Conservation (phyloP, 1,140 invertebrate genomes). For the Leguminivora glycinivorella region DNA sequence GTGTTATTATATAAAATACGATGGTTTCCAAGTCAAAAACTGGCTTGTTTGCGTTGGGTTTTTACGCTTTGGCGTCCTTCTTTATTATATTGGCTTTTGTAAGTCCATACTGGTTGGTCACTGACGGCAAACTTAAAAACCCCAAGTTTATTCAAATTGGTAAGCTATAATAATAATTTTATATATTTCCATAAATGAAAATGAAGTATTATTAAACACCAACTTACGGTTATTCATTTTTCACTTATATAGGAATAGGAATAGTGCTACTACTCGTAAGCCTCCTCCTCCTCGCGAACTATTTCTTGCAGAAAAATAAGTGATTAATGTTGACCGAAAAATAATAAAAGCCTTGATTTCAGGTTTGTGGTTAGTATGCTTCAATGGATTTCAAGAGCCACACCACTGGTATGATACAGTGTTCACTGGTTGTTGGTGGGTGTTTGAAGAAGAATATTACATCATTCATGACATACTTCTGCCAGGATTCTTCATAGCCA, state of each 20-base stretch:
- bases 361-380: slow-evolving; percentile 97
- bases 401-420: slow-evolving; percentile 87
- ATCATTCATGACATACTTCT: slow-evolving; percentile 91
- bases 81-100: slow-evolving; percentile 93
- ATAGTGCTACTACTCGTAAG: too few species aligned
- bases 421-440: slow-evolving; percentile 93
- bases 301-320: too few species aligned
- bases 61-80: slow-evolving; percentile 84
- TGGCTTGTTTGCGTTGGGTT: slow-evolving; percentile 84
- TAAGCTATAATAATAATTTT: slow-evolving; percentile 65
- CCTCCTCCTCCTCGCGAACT: too few species aligned
- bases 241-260: too few species aligned
- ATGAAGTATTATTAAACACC: slow-evolving; percentile 27
- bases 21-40: slow-evolving; percentile 79
- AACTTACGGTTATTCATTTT: too few species aligned
- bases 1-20: neutral
- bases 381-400: slow-evolving; percentile 89
- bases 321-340: neutral
- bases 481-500: slow-evolving; percentile 94
- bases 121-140: slow-evolving; percentile 88
- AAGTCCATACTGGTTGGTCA: slow-evolving; percentile 95
- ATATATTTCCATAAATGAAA: neutral
- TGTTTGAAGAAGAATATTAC: slow-evolving; percentile 95
- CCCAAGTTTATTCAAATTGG: slow-evolving; percentile 91
- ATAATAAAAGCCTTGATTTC: slow-evolving; percentile 52